Conservation (phyloP, 2,113 vertebrate species). For the Petromus typicus region DNA sequence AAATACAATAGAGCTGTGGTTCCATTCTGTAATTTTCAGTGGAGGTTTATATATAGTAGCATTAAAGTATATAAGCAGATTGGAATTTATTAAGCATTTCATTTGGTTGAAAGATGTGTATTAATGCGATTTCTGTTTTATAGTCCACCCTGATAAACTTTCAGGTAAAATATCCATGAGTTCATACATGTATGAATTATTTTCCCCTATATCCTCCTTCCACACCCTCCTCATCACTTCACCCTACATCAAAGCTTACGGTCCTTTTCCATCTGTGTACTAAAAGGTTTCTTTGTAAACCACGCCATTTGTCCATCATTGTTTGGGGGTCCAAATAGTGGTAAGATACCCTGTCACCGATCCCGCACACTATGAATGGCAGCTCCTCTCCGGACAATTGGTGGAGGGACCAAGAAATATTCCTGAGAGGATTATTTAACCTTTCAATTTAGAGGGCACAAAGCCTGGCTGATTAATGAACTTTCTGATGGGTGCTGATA, state of each 20-base stretch:
- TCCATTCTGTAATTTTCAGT: constrained; percentile 55
- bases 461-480: constrained; percentile 94
- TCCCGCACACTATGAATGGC: constrained; percentile 89
- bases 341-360: constrained; percentile 91
- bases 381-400: constrained; percentile 91
- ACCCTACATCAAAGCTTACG: constrained; percentile 85
- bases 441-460: constrained; percentile 95
- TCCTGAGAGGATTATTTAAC: constrained; percentile 94
- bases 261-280: constrained; percentile 85
- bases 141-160: constrained; percentile 46
- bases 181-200: constrained; percentile 72
- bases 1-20: constrained; percentile 65
- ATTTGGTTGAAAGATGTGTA: neutral
- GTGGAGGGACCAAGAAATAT: constrained; percentile 89
- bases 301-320: constrained; percentile 90
- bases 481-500: constrained; percentile 93
- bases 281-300: constrained; percentile 89
- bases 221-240: constrained; percentile 72
- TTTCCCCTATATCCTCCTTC: constrained; percentile 45
- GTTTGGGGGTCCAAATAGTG: constrained; percentile 89
- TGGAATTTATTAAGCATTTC: constrained; percentile 62
- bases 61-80: constrained; percentile 65
- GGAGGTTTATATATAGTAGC: constrained; percentile 72
- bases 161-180: constrained; percentile 75
- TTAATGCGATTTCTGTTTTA: constrained; percentile 20